Evolutionary conservation across 2,113 vertebrate species (phyloP).

Genomic region (Conger conger): DNA sequence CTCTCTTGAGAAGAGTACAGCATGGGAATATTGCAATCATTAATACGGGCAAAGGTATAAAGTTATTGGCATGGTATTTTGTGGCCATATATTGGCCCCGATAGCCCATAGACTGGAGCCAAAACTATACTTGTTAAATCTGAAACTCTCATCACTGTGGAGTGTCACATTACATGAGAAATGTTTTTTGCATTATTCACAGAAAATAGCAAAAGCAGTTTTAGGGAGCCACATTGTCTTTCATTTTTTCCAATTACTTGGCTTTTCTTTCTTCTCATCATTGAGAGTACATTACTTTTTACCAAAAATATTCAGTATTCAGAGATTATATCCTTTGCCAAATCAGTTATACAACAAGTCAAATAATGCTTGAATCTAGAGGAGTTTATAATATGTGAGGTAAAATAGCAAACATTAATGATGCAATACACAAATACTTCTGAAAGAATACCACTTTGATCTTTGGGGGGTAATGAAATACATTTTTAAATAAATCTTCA

Average conservation of each 20-base stretch:
- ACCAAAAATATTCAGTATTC: neutral
- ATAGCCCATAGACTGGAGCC: neutral
- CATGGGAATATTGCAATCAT: neutral
- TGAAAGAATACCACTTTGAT: neutral
- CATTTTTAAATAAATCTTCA: neutral
- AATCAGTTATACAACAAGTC: neutral
- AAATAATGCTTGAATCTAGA: neutral
- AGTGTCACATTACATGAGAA: neutral
- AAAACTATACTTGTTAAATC: neutral
- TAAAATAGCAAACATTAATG: neutral
- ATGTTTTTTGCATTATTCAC: neutral
- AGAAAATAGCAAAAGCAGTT: neutral
- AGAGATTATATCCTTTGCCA: neutral
- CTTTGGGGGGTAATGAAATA: neutral
- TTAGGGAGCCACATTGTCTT: neutral
- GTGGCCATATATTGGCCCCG: neutral
- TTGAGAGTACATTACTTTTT: neutral
- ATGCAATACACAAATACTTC: neutral
- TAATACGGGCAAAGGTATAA: neutral
- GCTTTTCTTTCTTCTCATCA: neutral
- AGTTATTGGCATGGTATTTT: neutral
- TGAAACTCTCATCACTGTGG: constrained; percentile 6
- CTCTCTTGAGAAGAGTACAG: neutral
- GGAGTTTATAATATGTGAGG: neutral
- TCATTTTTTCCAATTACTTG: neutral